A percentile compares a stretch with the other conserved stretches of the same genome.
Conservation (phyloP, 2,888 invertebrate genomes). For the Metalampra italica region DNA sequence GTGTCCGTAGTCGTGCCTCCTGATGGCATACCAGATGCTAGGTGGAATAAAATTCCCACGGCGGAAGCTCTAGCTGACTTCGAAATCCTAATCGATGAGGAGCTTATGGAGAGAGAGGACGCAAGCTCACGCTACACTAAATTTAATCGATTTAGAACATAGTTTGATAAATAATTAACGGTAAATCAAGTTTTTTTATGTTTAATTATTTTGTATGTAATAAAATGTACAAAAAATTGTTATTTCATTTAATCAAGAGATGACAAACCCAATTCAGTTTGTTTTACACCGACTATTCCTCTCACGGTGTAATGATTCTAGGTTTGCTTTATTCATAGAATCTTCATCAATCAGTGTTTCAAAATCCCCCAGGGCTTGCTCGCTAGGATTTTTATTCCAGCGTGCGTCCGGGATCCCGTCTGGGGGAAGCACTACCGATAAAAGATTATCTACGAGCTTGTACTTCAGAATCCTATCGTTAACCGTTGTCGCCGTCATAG, state of each 20-base stretch:
- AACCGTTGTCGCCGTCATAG: constrained; percentile 93
- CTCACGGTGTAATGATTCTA: constrained; percentile 11
- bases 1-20: constrained; percentile 93
- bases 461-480: constrained; percentile 95
- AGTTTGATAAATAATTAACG: neutral
- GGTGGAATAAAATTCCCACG: constrained; percentile 91
- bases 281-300: constrained; percentile 19
- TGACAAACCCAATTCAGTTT: constrained; percentile 7
- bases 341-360: constrained; percentile 82
- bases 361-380: constrained; percentile 87
- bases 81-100: constrained; percentile 92
- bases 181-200: neutral
- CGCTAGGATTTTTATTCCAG: constrained; percentile 88
- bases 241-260: neutral
- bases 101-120: constrained; percentile 84
- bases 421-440: constrained; percentile 92
- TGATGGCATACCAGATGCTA: constrained; percentile 91
- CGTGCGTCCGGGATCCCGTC: constrained; percentile 91
- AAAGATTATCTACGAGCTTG: constrained; percentile 93
- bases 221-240: neutral
- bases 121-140: constrained; percentile 43
- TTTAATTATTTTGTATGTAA: constrained; percentile 1
- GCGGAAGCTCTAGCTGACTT: constrained; percentile 88
- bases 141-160: constrained; percentile 33
- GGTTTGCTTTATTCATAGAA: constrained; percentile 72